A percentile compares a stretch with the other conserved stretches of the same genome.
Conservation (phyloP, 2,797 vertebrate species). For the Cygnus olor region DNA sequence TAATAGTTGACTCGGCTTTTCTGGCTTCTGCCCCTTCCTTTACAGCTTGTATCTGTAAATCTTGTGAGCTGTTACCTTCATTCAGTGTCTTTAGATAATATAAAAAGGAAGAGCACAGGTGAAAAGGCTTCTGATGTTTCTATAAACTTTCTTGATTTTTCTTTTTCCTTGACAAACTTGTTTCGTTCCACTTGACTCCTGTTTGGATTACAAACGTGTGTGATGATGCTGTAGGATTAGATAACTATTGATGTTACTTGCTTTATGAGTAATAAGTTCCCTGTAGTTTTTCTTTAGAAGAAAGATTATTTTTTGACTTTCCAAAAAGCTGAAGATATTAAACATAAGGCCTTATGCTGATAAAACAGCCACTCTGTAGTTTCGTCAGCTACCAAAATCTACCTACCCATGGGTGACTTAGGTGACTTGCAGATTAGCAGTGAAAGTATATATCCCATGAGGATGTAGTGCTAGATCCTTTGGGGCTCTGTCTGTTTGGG, state of each 20-base stretch:
- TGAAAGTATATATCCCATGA: background rate
- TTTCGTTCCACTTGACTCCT: background rate
- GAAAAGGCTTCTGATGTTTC: background rate
- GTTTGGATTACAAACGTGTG: background rate
- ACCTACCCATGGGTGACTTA: background rate
- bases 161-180: slow-evolving; percentile 1
- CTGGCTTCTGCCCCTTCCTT: background rate
- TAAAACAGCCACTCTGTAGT: background rate
- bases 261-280: background rate
- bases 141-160: background rate
- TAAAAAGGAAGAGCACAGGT: background rate
- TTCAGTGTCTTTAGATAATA: background rate
- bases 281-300: background rate
- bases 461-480: background rate
- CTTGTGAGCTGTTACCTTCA: background rate
- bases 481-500: no score
- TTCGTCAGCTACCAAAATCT: background rate
- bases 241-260: background rate
- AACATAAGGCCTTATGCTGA: background rate
- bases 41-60: background rate
- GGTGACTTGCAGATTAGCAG: background rate
- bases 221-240: background rate
- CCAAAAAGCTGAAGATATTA: background rate
- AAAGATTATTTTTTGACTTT: background rate
- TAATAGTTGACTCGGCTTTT: background rate